phyloP scores from a whole-genome alignment of 2,797 vertebrate genomes.

The Protosalanx chinensis region DNA sequence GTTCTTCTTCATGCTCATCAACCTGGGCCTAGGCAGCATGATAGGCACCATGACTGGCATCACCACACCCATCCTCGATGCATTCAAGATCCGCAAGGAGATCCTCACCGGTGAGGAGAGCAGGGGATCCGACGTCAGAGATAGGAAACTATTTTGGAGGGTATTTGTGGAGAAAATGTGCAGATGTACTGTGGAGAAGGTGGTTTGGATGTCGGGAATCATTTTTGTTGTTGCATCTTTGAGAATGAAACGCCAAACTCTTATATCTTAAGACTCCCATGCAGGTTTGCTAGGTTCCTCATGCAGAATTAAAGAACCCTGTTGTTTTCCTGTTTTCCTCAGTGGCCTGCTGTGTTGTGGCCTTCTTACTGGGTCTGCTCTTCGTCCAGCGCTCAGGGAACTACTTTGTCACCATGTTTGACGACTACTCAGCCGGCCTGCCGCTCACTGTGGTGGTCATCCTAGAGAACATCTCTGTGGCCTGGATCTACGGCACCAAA shows the following conservation, averaged over 20 bases:
- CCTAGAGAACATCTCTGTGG: conserved; percentile 93
- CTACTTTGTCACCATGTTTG: conserved; percentile 98
- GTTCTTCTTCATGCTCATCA: conserved; percentile 93
- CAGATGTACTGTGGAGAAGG: too few relatives aligned
- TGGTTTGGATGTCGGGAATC: neutral
- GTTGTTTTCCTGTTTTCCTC: conserved; percentile 23
- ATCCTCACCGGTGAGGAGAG: conserved; percentile 81
- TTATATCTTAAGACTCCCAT: conserved; percentile 41
- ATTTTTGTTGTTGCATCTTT: too few relatives aligned
- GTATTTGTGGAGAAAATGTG: too few relatives aligned
- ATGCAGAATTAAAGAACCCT: too few relatives aligned
- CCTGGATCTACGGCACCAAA: conserved; percentile 97
- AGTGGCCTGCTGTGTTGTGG: conserved; percentile 91
- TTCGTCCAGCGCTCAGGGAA: conserved; percentile 97
- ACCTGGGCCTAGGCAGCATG: conserved; percentile 94
- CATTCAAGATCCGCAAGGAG: conserved; percentile 85
- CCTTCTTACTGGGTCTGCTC: conserved; percentile 89
- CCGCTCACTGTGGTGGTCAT: conserved; percentile 94
- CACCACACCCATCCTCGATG: conserved; percentile 86
- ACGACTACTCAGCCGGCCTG: conserved; percentile 93
- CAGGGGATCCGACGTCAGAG: too few relatives aligned
- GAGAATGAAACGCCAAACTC: too few relatives aligned
- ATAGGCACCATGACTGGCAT: conserved; percentile 92
- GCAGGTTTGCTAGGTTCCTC: too few relatives aligned
- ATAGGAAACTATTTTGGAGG: too few relatives aligned